phyloP scores from a whole-genome alignment of 2,113 vertebrate species.

The Chlamydotis undulata region DNA sequence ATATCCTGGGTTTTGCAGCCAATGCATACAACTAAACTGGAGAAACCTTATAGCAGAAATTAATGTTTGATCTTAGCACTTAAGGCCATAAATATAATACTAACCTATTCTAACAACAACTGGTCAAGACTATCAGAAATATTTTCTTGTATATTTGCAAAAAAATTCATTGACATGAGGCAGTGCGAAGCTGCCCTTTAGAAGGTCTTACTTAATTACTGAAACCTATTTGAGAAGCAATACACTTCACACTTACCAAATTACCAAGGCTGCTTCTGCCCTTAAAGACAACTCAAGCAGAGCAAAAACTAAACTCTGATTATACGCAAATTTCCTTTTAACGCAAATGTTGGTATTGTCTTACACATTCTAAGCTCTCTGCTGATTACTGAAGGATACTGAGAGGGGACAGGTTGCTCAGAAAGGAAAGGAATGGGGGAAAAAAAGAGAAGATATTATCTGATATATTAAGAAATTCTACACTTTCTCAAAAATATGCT shows the following conservation, averaged over 20 bases:
- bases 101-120: neutral
- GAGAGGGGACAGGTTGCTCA: neutral
- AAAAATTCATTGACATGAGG: neutral
- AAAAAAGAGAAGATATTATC: neutral
- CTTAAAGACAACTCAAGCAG: neutral
- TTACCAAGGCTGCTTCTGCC: neutral
- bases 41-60: neutral
- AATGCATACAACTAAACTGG: neutral
- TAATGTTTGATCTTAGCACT: neutral
- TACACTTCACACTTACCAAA: neutral
- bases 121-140: neutral
- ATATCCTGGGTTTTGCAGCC: neutral
- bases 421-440: neutral
- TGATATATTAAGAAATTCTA: neutral
- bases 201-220: constrained; percentile 16
- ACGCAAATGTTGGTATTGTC: neutral
- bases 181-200: neutral
- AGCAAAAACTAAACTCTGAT: constrained; percentile 17
- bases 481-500: neutral
- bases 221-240: neutral
- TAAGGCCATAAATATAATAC: neutral
- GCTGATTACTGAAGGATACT: neutral
- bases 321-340: constrained; percentile 15
- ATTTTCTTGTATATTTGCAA: neutral
- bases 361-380: neutral